Percentiles rank a stretch among this genome's conserved stretches.
phyloP scores from a whole-genome alignment of 2,888 invertebrate species.

The Ctena decussata region DNA sequence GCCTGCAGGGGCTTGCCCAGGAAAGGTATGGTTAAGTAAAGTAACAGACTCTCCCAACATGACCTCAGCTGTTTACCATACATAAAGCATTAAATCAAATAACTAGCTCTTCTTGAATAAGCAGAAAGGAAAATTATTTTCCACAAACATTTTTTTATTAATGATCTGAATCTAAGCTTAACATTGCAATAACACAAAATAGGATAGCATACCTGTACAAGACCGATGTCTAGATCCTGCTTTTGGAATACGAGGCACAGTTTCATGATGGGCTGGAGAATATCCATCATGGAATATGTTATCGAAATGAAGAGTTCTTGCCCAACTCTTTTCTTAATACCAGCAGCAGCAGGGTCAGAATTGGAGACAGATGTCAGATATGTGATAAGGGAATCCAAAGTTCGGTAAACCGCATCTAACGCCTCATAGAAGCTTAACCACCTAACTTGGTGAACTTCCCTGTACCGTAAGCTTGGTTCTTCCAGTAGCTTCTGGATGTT shows the following conservation, averaged over 20 bases:
- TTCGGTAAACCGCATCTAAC: neutral
- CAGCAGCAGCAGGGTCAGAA: conserved; percentile 45
- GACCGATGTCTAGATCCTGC: neutral
- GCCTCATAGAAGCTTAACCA: conserved; percentile 12
- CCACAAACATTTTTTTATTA: too few relatives aligned
- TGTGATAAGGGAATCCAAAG: neutral
- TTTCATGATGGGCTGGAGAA: conserved; percentile 15
- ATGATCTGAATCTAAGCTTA: too few relatives aligned
- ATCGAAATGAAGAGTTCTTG: conserved; percentile 41
- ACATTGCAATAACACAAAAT: too few relatives aligned
- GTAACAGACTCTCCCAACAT: too few relatives aligned
- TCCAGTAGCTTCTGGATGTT: conserved; percentile 54
- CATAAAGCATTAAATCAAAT: too few relatives aligned
- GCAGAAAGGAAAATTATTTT: too few relatives aligned
- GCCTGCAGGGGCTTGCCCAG: too few relatives aligned
- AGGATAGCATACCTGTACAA: neutral
- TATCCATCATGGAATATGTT: conserved; percentile 55
- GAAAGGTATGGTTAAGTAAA: too few relatives aligned
- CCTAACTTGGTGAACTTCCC: conserved; percentile 43
- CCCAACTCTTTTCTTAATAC: conserved; percentile 47
- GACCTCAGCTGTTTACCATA: too few relatives aligned
- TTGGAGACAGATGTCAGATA: conserved; percentile 19
- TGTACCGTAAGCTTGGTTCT: conserved; percentile 41
- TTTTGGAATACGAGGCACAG: neutral
- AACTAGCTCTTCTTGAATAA: too few relatives aligned